Evolutionary conservation across 2,113 vertebrate genomes (phyloP).

Genomic region (Aptenodytes patagonicus): DNA sequence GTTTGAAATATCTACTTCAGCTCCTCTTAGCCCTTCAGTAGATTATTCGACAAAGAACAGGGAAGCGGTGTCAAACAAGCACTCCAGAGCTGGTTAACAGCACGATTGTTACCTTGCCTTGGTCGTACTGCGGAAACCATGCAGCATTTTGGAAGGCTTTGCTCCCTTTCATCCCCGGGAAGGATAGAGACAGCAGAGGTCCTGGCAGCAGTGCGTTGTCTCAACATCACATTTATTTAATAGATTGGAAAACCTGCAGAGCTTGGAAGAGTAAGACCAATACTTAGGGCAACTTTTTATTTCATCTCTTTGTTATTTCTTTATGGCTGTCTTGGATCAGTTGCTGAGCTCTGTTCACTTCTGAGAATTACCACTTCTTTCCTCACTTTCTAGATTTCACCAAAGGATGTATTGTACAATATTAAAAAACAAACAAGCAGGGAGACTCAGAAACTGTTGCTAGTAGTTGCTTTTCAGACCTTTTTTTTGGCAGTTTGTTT

Average conservation of each 20-base stretch:
- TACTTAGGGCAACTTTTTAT: background rate
- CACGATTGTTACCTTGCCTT: background rate
- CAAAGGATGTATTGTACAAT: background rate
- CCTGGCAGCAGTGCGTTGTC: background rate
- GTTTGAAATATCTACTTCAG: background rate
- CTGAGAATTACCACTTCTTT: background rate
- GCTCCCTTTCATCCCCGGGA: background rate
- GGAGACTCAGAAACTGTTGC: background rate
- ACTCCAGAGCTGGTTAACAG: background rate
- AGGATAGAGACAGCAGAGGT: background rate
- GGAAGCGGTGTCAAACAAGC: background rate
- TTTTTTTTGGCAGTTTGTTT: background rate
- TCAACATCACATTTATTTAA: background rate
- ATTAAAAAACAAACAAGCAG: background rate
- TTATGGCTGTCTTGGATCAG: background rate
- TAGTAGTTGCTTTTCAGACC: background rate
- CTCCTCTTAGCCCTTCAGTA: background rate
- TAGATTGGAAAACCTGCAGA: background rate
- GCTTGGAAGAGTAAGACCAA: background rate
- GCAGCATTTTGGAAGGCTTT: background rate
- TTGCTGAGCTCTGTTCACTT: background rate
- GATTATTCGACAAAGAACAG: background rate
- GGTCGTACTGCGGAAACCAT: rapidly evolving
- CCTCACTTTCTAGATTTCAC: background rate
- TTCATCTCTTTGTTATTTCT: background rate